Evolutionary conservation across 2,113 vertebrate genomes (phyloP), one percentile per base, ranked within the genome.

Genomic region (Salvelinus sp.): DNA sequence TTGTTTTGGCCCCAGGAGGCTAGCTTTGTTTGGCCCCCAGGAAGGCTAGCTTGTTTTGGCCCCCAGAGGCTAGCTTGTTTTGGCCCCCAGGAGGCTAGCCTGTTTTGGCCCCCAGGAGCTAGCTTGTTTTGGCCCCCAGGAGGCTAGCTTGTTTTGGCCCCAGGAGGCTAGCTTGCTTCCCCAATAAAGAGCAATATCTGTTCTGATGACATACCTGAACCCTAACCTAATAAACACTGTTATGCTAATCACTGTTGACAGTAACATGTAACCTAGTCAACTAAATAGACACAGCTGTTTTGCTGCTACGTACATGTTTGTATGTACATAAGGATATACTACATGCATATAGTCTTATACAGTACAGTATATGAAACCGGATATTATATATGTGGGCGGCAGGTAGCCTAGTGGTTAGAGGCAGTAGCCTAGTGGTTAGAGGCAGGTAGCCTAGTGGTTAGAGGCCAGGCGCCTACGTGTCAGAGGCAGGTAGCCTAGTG

Each of bases 161-260:
- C 64, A 80, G 78, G 80, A 88, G 70, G 77, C 76, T 73, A 68
- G 76, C 70, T 72, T 68, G 71, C 79, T 80, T 86, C 83, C 83
- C 88, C 78, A 80, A 88, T 86, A 85, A 79, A 89, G 83, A 88
- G 76, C 86, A 90, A 90, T 85, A 90, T 83, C 70, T 77, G 81
- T 74, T 82, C 85, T 86, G 82, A 85, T 88, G 79, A 85, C 80
- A 85, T 74, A 82, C 82, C 78, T 88, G 85, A 90, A 88, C 82
- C 5, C 30, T 30, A 30, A 82, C 88, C 81, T 83, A 48, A 83
- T 73, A 85, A 87, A 65, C 82, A 80, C 77, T 72, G 75, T 84
- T 83, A 80, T 82, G 73, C 82, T 89, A 87, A 90, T 91, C 85
- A 87, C 87, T 70, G 71, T 81, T 83, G 88, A 90, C 90, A 84